Evolutionary conservation across 1,140 invertebrate species (phyloP), one percentile per base, ranked within the genome.

Genomic region (Holotrichia oblita): DNA sequence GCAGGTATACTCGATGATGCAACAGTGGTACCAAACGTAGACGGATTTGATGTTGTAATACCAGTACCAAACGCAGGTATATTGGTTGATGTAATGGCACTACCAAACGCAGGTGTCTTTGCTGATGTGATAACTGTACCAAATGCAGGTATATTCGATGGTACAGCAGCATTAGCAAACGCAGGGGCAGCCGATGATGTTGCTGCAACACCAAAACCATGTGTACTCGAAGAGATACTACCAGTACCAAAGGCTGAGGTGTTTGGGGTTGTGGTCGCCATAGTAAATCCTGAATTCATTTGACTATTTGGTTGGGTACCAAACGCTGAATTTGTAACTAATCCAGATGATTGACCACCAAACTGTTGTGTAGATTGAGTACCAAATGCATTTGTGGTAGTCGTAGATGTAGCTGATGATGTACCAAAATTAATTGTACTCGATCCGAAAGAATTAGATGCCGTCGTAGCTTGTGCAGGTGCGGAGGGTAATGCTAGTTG

Each of bases 1-100:
- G 42, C 20, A 59, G 41, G 14, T 0, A 22, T 76, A 76, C 10
- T 55, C 14, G 48, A 17, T n/a, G 17, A 55, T 17, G 9, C 14
- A 55, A n/a, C 48, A n/a, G 48, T 17, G 8, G 20, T 22, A 55
- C 76, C 76, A 69, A 64, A 77, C 24, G 27, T 20, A 61, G 76
- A 6, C 40, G n/a, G 3, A 20, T 12, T 61, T 10, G 8, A 17
- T 59, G 44, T 75, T 24, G 34, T 22, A 6, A 24, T 20, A 10
- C 34, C 14, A 22, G 12, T 44, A 17, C n/a, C n/a, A 75, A 24
- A 42, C 0, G 12, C 48, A 17, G 14, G 14, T 2, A 17, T n/a
- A 59, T 24, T 42, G 2, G 41, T 17, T 41, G 73, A 74, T 6
- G 34, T 14, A n/a, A 17, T 17, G 14, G 73, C 41, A 44, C 8